Base-by-base conservation (phyloP, 2,113 vertebrate species). In the Heteronetta atricapilla region DNA sequence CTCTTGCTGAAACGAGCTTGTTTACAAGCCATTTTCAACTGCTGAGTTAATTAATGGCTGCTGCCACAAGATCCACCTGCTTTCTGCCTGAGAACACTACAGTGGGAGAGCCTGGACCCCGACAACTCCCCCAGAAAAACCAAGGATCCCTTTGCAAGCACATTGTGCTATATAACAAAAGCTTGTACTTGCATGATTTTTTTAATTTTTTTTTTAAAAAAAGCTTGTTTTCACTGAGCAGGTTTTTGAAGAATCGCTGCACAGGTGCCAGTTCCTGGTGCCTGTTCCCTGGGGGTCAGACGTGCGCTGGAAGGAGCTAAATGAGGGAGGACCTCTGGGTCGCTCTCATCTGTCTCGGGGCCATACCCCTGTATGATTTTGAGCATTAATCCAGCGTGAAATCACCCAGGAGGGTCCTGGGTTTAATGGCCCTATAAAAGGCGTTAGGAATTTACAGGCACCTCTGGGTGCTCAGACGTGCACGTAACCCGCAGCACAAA, bases 21-120 rank as follows among this genome's bases (percentile, higher is more conserved):
- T 80, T 68, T 13, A 34, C 13, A 0, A 17, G 53, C 46, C 5
- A 0, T 7, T 46, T 53, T 22, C 59, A 13, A 6, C 15, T 52
- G 1, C 16, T 16, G 33, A 16, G 13, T 40, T 9, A 60, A 50
- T 62, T 7, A 29, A n/a, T 4, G 8, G 19, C 36, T 44, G 56
- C 42, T 53, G 29, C 36, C 52, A 3, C 20, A 0, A 19, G 2
- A 7, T 2, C 8, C 0, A 4, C 36, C 64, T 4, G 72, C n/a
- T 40, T 60, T 59, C 38, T 40, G 44, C 36, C 3, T 23, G 17
- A 34, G 38, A 34, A 48, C 11, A 14, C 1, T 7, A 17, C 36
- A 26, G 79, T 18, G 0, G 38, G 7, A 11, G 29, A 31, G 52
- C 53, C 55, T 3, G 23, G 36, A 17, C 13, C 14, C 74, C 59